Evolutionary conservation across 1,140 invertebrate species (phyloP).

Genomic region (Coboldia fuscipes): DNA sequence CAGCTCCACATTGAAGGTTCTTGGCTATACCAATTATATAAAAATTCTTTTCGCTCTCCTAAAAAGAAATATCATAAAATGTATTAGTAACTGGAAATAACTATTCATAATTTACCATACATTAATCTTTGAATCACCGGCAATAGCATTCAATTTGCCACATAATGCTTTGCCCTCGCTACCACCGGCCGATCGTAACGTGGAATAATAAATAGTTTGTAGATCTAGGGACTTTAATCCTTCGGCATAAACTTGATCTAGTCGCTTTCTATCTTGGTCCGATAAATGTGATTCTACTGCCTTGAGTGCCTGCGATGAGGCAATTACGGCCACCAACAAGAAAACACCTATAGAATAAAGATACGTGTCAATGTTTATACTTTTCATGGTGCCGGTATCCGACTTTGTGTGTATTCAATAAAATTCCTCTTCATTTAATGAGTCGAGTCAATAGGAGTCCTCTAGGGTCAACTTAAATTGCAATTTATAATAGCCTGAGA

Average conservation of each 20-base stretch:
- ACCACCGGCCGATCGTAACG: slow-evolving; percentile 13
- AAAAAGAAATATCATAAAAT: slow-evolving; percentile 3
- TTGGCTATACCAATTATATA: slow-evolving; percentile 17
- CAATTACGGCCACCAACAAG: too few species aligned
- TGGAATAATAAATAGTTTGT: slow-evolving; percentile 16
- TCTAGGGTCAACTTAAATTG: too few species aligned
- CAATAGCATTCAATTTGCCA: slow-evolving; percentile 12
- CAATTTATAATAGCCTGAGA: too few species aligned
- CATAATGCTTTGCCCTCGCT: slow-evolving; percentile 10
- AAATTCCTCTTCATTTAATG: too few species aligned
- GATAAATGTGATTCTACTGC: too few species aligned
- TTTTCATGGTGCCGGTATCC: too few species aligned
- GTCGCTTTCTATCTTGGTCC: slow-evolving; percentile 13
- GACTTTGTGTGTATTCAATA: too few species aligned
- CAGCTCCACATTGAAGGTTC: slow-evolving; percentile 11
- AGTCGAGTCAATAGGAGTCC: too few species aligned
- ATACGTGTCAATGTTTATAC: too few species aligned
- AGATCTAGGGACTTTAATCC: slow-evolving; percentile 15
- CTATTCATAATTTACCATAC: slow-evolving; percentile 7
- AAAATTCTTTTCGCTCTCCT: slow-evolving; percentile 20
- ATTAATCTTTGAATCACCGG: slow-evolving; percentile 18
- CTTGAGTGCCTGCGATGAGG: too few species aligned
- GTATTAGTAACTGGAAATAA: neutral
- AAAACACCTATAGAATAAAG: too few species aligned
- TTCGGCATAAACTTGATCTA: slow-evolving; percentile 18